A percentile compares a stretch with the other conserved stretches of the same genome.
phyloP scores from a whole-genome alignment of 2,797 vertebrate species.

The Acanthiza pusilla region DNA sequence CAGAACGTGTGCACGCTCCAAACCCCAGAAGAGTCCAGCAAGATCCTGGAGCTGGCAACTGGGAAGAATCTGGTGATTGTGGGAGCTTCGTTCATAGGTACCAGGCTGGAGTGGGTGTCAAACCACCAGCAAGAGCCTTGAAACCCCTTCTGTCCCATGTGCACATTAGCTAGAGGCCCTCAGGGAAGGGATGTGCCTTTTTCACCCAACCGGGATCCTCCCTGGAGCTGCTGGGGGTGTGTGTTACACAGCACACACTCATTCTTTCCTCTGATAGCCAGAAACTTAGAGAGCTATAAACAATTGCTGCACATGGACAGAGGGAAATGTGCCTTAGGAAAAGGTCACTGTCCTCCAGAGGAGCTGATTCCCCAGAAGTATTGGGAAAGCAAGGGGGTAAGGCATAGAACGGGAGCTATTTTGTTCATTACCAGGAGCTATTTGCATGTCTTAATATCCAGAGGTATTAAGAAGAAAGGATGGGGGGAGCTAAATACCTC shows the following conservation, averaged over 20 bases:
- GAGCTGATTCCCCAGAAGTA: not conserved
- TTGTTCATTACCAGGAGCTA: not conserved
- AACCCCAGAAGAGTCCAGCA: conserved; percentile 77
- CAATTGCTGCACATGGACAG: not conserved
- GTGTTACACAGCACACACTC: not conserved
- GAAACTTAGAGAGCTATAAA: not conserved
- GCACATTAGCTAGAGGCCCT: not conserved
- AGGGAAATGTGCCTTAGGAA: not conserved
- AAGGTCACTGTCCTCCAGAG: not conserved
- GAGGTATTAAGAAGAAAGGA: not conserved
- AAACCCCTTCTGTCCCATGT: not conserved
- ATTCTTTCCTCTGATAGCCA: not conserved
- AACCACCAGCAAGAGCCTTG: not conserved
- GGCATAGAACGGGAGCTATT: not conserved
- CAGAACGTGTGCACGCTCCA: conserved; percentile 77
- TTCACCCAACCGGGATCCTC: not conserved
- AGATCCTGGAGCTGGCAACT: conserved; percentile 73
- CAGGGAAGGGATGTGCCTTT: not conserved
- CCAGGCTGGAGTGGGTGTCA: not conserved
- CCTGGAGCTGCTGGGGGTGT: not conserved
- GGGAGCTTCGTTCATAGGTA: conserved; percentile 88
- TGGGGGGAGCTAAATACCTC: not conserved
- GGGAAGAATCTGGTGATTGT: conserved; percentile 76
- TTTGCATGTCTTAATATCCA: not conserved
- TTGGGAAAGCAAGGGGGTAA: not conserved